These are phyloP conservation scores for Xyliphius kryptos DNA, from an alignment of 2,113 vertebrate genomes.

Conservation along the genomic window DNA sequence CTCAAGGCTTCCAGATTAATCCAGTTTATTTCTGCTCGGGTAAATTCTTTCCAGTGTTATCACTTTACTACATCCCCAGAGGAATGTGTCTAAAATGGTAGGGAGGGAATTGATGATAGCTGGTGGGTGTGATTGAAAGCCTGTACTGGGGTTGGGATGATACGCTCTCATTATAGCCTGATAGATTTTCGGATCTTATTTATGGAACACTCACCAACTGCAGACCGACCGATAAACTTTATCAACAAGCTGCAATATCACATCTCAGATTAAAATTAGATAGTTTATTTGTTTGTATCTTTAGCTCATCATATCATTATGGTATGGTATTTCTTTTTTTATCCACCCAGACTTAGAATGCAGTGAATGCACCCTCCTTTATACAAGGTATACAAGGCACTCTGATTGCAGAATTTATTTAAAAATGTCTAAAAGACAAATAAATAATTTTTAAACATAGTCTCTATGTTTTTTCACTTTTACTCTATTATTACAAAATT, in stretches of 20 bases:
- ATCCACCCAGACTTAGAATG: neutral
- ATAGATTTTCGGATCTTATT: neutral
- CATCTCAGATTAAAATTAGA: neutral
- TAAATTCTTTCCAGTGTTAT: too few relatives aligned
- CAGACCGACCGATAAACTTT: constrained; percentile 5
- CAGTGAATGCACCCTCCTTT: neutral
- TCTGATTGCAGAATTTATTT: neutral
- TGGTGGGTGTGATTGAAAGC: constrained; percentile 11
- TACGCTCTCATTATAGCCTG: neutral
- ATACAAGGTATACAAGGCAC: neutral
- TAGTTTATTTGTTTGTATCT: neutral
- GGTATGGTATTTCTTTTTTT: neutral
- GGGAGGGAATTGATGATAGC: too few relatives aligned
- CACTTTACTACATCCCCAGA: too few relatives aligned
- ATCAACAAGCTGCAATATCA: neutral
- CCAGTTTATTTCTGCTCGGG: too few relatives aligned
- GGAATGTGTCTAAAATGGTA: too few relatives aligned
- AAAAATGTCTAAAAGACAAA: too few relatives aligned
- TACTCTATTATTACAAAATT: too few relatives aligned
- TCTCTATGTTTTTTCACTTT: neutral
- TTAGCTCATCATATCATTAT: neutral
- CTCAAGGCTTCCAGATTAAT: too few relatives aligned
- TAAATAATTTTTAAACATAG: neutral
- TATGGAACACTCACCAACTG: neutral
- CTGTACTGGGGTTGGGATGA: neutral